Base-by-base conservation (phyloP, 2,888 invertebrate species). In the Eugnorisma glareosa region DNA sequence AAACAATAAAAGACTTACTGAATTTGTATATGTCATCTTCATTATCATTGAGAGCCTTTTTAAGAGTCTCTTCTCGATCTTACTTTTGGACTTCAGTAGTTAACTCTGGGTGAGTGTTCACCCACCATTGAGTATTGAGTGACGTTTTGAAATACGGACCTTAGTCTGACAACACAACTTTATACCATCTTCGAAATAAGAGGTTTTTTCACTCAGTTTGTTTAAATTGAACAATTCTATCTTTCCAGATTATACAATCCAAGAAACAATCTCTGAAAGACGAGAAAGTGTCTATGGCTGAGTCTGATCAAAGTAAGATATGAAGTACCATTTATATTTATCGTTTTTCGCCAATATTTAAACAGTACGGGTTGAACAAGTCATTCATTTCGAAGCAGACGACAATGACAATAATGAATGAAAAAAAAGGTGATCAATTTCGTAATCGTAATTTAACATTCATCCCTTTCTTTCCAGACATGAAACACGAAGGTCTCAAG, bases 181-280 rank as follows among this genome's bases (percentile, higher is more conserved):
- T 28, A 15, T 7, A 28, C 7, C 28, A 54, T 54, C 2, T 15
- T 1, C 7, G 2, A 7, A 15, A 15, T 15, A 57, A 15, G 28
- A 28, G 15, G 7, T 15, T 28, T 28, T 28, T 15, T 0, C 15
- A 57, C 1, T 15, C 15, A 15, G 57, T 28, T 57, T 21, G 31
- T 35, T 61, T 61, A 11, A 31, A 35, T 61, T 59, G 21, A 1
- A 35, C 21, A 35, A 61, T 61, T 61, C 4, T 35, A 21, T 35
- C 21, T 59, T 85, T 85, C 7, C 51, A 86, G 86, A 79, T 86
- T 37, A 81, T 86, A 57, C 59, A 77, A 57, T 66, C 75, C 2
- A 86, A 87, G 59, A 70, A 73, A 15, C 28, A 77, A 15, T 75
- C 85, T 4, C 51, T 87, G n/a, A 75, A 74, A 73, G 57, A 69